These are phyloP conservation scores for Panulirus ornatus DNA, from an alignment of 1,140 invertebrate genomes.

Conservation along the genomic window DNA sequence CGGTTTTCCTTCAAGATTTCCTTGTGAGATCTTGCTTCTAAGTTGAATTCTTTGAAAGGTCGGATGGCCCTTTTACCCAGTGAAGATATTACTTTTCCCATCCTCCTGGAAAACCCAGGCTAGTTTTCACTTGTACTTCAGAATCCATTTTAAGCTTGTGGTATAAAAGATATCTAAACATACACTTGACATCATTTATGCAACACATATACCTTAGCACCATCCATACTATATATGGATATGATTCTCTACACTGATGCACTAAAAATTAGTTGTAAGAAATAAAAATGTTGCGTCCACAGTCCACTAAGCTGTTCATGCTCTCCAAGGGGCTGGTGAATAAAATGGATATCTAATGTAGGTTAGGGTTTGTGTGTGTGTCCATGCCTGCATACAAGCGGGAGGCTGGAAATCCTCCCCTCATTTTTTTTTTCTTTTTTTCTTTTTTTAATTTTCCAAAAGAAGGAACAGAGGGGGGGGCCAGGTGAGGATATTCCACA, in stretches of 20 bases:
- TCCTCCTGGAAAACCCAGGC: constrained; percentile 1
- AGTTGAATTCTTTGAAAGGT: constrained; percentile 50
- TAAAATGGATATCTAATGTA: too few relatives aligned
- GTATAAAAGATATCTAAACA: neutral
- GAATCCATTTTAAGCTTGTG: neutral
- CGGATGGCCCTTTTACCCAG: constrained; percentile 18
- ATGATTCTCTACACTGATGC: neutral
- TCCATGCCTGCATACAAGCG: too few relatives aligned
- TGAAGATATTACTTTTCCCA: constrained; percentile 46
- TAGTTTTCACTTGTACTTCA: neutral
- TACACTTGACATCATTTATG: neutral
- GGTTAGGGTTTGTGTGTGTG: too few relatives aligned
- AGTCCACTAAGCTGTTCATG: too few relatives aligned
- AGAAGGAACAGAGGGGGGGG: too few relatives aligned
- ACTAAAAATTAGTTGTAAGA: neutral
- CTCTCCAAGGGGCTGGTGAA: too few relatives aligned
- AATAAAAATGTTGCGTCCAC: neutral
- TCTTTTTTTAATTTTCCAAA: too few relatives aligned
- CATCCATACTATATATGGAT: neutral
- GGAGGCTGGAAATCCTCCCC: too few relatives aligned
- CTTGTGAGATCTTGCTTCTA: constrained; percentile 35
- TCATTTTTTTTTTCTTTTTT: too few relatives aligned
- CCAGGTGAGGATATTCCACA: too few relatives aligned
- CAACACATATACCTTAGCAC: neutral
- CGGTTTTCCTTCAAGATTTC: constrained; percentile 48